phyloP scores from a whole-genome alignment of 2,888 invertebrate genomes.

The Clusia tigrina region DNA sequence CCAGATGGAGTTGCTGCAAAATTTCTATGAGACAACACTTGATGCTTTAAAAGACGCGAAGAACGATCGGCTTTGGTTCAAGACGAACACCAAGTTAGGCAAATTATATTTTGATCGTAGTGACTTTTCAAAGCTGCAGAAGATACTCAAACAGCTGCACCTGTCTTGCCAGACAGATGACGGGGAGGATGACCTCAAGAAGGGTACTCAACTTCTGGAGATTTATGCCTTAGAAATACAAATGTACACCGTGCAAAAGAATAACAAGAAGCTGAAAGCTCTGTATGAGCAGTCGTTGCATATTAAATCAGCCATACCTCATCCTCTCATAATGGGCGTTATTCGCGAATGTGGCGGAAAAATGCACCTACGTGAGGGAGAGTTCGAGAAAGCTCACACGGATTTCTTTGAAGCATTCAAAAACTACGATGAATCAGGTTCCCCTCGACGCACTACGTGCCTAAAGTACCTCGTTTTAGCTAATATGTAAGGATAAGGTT shows the following conservation, averaged over 20 bases:
- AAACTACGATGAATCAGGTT: slow-evolving; percentile 99
- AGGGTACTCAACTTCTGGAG: slow-evolving; percentile 96
- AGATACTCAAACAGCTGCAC: slow-evolving; percentile 96
- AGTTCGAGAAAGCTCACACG: slow-evolving; percentile 98
- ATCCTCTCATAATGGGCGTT: slow-evolving; percentile 99
- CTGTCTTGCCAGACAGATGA: slow-evolving; percentile 98
- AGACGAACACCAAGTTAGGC: slow-evolving; percentile 98
- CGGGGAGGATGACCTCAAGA: slow-evolving; percentile 96
- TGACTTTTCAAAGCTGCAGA: slow-evolving; percentile 92
- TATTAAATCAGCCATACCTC: slow-evolving; percentile 99
- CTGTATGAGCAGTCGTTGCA: slow-evolving; percentile 97
- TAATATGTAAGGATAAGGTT: slow-evolving; percentile 83
- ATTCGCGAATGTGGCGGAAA: slow-evolving; percentile 99
- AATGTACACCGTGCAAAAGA: slow-evolving; percentile 99
- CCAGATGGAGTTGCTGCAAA: slow-evolving; percentile 96
- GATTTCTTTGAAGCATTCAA: slow-evolving; percentile 99
- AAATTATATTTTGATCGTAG: slow-evolving; percentile 97
- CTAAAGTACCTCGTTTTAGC: slow-evolving; percentile 97
- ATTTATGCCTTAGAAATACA: slow-evolving; percentile 99
- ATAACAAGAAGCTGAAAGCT: slow-evolving; percentile 96
- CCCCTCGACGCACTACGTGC: slow-evolving; percentile 94
- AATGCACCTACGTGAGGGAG: slow-evolving; percentile 98
- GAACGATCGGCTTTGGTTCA: slow-evolving; percentile 99
- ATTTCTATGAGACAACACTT: slow-evolving; percentile 96
- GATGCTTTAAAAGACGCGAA: slow-evolving; percentile 97